A percentile compares a stretch with the other conserved stretches of the same genome.
Conservation (phyloP, 2,797 vertebrate species). For the Ctenosaura bakeri region DNA sequence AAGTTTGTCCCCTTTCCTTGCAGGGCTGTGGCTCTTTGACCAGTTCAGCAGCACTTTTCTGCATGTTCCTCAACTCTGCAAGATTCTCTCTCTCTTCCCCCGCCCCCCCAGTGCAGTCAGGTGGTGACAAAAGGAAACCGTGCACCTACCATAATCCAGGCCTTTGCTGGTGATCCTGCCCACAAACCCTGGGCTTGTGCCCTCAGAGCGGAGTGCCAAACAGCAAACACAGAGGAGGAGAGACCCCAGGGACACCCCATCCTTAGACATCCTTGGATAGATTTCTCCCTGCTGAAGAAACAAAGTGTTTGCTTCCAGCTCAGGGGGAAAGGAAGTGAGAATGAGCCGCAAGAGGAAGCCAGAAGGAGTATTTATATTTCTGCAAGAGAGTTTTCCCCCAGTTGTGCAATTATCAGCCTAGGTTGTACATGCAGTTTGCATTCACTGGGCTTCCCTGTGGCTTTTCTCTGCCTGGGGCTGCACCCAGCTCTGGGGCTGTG, state of each 20-base stretch:
- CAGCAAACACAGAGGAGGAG: not conserved
- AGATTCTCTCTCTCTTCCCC: too few relatives aligned
- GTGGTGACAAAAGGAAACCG: fast-evolving
- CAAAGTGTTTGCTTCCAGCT: too few relatives aligned
- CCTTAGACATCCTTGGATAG: not conserved
- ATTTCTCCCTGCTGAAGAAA: not conserved
- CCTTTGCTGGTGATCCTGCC: slow-evolving; percentile 34
- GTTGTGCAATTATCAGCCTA: not conserved
- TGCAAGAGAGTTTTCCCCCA: too few relatives aligned
- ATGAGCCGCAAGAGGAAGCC: not conserved
- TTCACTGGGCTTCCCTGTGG: too few relatives aligned
- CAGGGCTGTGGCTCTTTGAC: not conserved
- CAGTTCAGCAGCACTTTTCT: too few relatives aligned
- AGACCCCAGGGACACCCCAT: not conserved
- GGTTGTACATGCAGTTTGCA: not conserved
- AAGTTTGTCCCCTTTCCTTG: not conserved
- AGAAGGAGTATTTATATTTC: not conserved
- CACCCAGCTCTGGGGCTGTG: too few relatives aligned
- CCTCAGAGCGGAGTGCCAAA: not conserved
- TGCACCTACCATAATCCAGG: slow-evolving; percentile 39
- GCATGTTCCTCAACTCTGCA: too few relatives aligned
- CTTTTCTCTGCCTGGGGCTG: not conserved
- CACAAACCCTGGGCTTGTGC: not conserved
- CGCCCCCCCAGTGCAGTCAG: too few relatives aligned
- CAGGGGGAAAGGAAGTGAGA: not conserved